Conservation (phyloP, 1,140 invertebrate genomes). For the Heliconius eleuchia region DNA sequence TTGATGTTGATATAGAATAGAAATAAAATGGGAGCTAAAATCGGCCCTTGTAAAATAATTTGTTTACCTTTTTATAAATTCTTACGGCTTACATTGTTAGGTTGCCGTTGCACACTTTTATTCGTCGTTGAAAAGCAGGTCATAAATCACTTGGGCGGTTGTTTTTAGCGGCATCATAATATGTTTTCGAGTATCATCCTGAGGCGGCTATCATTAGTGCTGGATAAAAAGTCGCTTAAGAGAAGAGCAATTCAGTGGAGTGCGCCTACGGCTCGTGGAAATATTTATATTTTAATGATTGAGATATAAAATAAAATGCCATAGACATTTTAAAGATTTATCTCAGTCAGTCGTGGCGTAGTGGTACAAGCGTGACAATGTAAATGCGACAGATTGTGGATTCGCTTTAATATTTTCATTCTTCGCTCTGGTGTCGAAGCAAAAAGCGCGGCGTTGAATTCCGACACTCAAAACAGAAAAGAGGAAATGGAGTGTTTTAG, state of each 20-base stretch:
- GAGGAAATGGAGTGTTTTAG: too few relatives aligned
- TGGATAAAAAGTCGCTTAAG: constrained; percentile 28
- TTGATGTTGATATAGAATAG: background rate
- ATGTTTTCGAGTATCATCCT: constrained; percentile 32
- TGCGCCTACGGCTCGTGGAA: constrained; percentile 15
- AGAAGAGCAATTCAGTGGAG: constrained; percentile 30
- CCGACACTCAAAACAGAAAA: too few relatives aligned
- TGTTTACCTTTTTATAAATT: background rate
- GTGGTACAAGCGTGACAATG: too few relatives aligned
- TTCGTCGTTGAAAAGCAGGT: constrained; percentile 9
- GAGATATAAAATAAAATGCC: background rate
- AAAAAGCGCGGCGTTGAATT: too few relatives aligned
- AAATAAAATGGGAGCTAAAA: constrained; percentile 21
- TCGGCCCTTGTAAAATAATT: constrained; percentile 17
- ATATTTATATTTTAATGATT: constrained; percentile 11
- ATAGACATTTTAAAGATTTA: too few relatives aligned
- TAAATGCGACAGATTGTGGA: too few relatives aligned
- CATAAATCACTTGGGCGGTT: constrained; percentile 28
- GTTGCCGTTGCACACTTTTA: constrained; percentile 3
- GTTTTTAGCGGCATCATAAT: constrained; percentile 29
- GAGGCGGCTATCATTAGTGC: constrained; percentile 31
- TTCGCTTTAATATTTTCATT: too few relatives aligned
- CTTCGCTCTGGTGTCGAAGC: too few relatives aligned
- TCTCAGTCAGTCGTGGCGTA: too few relatives aligned
- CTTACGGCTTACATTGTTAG: background rate